A percentile compares a stretch with the other conserved stretches of the same genome.
Evolutionary conservation across 2,797 vertebrate genomes (phyloP).

Genomic region (Labroides dimidiatus): DNA sequence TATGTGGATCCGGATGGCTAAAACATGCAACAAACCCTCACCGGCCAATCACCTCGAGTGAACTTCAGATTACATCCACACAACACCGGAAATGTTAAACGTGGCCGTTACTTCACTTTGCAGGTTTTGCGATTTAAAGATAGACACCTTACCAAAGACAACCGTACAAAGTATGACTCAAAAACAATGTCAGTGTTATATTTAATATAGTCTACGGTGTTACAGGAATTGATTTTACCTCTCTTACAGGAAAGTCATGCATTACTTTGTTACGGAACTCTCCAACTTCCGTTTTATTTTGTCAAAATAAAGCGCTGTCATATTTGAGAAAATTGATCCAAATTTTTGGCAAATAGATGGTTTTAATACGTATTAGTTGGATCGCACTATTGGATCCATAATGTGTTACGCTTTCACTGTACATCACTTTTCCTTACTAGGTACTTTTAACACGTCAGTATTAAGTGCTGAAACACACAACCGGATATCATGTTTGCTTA

Average conservation of each 20-base stretch:
- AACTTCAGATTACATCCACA: neutral
- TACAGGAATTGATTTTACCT: too few species aligned
- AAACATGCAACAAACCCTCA: too few species aligned
- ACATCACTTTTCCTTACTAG: too few species aligned
- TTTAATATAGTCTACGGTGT: too few species aligned
- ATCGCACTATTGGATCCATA: too few species aligned
- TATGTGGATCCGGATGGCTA: neutral
- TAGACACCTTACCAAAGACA: neutral
- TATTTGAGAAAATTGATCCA: too few species aligned
- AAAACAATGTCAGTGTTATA: too few species aligned
- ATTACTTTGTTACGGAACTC: neutral
- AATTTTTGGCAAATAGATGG: too few species aligned
- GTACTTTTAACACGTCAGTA: too few species aligned
- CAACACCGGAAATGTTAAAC: slow-evolving; percentile 16
- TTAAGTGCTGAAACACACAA: too few species aligned
- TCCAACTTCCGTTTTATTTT: slow-evolving; percentile 16
- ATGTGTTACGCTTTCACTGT: too few species aligned
- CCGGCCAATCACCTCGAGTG: slow-evolving; percentile 1
- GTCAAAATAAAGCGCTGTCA: slow-evolving; percentile 15
- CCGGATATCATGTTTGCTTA: neutral
- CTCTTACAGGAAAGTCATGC: neutral
- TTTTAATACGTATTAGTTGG: too few species aligned
- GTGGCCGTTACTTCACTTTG: neutral
- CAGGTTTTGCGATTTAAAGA: neutral
- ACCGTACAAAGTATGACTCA: neutral